A percentile compares a stretch with the other conserved stretches of the same genome.
Conservation (phyloP, 1,140 invertebrate species). For the Sycophaga agraensis region DNA sequence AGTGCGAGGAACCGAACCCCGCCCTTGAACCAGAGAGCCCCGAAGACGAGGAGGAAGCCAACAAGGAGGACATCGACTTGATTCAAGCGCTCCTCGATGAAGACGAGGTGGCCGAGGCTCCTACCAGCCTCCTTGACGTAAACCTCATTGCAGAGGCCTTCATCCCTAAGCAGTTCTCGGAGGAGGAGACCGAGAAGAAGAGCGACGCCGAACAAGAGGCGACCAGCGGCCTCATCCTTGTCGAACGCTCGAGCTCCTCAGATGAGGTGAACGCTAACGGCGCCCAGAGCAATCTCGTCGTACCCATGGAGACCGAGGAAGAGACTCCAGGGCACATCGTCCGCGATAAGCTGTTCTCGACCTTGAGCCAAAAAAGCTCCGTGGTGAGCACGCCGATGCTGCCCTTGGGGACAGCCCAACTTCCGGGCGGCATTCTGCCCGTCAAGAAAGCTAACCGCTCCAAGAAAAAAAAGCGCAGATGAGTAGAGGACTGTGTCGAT, state of each 20-base stretch:
- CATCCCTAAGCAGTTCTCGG: not conserved
- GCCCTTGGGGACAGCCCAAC: not conserved
- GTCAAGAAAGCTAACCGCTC: constrained; percentile 54
- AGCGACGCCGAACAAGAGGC: constrained; percentile 41
- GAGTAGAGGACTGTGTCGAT: constrained; percentile 57
- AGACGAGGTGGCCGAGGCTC: not conserved
- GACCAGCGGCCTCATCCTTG: constrained; percentile 29
- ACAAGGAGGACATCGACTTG: constrained; percentile 3
- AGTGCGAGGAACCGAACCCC: not conserved
- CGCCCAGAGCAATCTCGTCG: not conserved
- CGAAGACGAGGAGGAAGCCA: constrained; percentile 11
- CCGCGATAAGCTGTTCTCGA: not conserved
- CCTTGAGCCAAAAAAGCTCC: not conserved
- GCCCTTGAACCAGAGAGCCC: not conserved
- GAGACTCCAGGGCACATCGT: constrained; percentile 26
- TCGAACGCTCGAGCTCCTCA: constrained; percentile 42
- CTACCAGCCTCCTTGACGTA: not conserved
- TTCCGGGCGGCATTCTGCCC: constrained; percentile 26
- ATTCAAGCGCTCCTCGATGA: constrained; percentile 3
- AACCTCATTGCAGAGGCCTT: constrained; percentile 4
- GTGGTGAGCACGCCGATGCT: not conserved
- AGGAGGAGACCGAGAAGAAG: constrained; percentile 28
- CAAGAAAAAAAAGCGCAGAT: constrained; percentile 57
- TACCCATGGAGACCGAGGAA: constrained; percentile 39
- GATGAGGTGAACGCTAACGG: constrained; percentile 40